Evolutionary conservation across 2,888 invertebrate genomes (phyloP), one percentile per base, ranked within the genome.

Genomic region (Timandra comae): DNA sequence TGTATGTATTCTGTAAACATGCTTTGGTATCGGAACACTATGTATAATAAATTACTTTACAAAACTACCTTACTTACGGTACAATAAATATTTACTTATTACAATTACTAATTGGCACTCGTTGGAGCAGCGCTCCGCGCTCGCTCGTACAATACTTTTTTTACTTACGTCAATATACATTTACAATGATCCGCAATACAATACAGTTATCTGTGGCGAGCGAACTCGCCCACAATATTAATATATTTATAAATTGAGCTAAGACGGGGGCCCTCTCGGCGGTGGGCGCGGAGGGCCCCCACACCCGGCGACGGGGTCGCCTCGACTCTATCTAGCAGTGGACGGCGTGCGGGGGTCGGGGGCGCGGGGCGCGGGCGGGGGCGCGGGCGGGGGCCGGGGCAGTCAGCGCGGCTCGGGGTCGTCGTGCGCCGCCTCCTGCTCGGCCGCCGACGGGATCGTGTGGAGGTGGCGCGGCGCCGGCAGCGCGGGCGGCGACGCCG

Each of bases 391-490:
- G 6, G 29, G 23, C 29, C 32, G 27, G 30, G 30, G 42, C 19
- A n/a, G n/a, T 59, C 62, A 66, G 56, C 61, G 70, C 40, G 59
- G 46, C 38, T 63, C 71, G 37, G 43, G 35, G 30, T 74, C 76
- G 42, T 75, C 73, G 35, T 56, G 60, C 59, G 52, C 63, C 56
- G 52, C 54, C 49, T 77, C 79, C 24, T 75, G 38, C 67, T 77
- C 80, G 29, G 78, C 73, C 32, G 80, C 80, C 41, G 80, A 78
- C 27, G 79, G 79, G 63, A 78, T 78, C 6, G 79, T 78, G 56
- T 73, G 72, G 61, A 77, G 60, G 40, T 46, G 65, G 19, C 75
- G 73, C 54, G 73, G 68, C 26, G 65, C 52, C 33, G 63, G 55
- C 52, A 60, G 59, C 49, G 56, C 49, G 28, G 39, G 49, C 24